Evolutionary conservation across 2,113 vertebrate species (phyloP), one percentile per base, ranked within the genome.

Genomic region (Syngnathus scovelli): DNA sequence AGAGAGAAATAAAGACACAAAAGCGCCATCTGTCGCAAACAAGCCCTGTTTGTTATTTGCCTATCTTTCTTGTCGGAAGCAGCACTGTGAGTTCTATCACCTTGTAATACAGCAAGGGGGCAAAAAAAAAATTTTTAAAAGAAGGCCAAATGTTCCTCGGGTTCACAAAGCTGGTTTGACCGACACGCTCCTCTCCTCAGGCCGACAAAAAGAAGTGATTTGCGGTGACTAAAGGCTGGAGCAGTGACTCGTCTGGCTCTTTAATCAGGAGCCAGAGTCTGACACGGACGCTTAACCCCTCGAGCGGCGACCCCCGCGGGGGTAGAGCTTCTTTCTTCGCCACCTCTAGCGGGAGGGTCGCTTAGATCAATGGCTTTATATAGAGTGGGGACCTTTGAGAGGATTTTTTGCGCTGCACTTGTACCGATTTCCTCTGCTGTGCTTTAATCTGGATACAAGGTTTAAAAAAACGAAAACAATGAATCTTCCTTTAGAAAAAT

Each of bases 161-260:
- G 16, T 68, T 36, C 49, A 68, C 77, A 64, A 67, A 75, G 61
- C 55, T 2, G 13, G 6, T 0, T 13, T 64, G 70, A 67, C 73
- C n/a, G 27, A 76, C 66, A 76, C 11, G 51, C 33, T 72, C 36
- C 62, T 74, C 61, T 75, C 72, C 79, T 81, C 75, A 75, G 27
- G 77, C 70, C 70, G 77, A 76, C 83, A 84, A 85, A 85, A 62
- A 62, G n/a, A 23, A 62, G 61, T 66, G 69, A 76, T 70, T 71
- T 62, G 18, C 55, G 9, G 36, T n/a, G 8, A 68, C 27, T 52
- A 41, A 33, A 65, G 38, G 68, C 61, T 72, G 36, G 76, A 69
- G 64, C 62, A 76, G 71, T 74, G 74, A 80, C 74, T 69, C 66
- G 68, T 74, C 56, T 3, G 38, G 64, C 75, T 78, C 68, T 67